These are phyloP conservation scores for Conistra vaccinii DNA, from an alignment of 2,888 invertebrate species.

Conservation along the genomic window DNA sequence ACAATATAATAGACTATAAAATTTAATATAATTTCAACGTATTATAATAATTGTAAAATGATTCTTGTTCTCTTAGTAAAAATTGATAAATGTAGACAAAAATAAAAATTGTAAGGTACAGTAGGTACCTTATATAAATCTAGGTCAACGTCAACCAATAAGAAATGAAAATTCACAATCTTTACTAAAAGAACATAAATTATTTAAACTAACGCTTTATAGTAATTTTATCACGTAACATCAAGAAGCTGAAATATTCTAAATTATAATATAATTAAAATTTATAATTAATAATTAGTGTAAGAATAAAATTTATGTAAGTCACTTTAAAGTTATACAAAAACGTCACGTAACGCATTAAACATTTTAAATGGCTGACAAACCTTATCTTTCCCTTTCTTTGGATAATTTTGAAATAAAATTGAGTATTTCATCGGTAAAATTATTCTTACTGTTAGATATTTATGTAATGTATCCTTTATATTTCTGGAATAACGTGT, in stretches of 20 bases:
- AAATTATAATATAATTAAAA: slow-evolving; percentile 82
- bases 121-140: not conserved
- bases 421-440: slow-evolving; percentile 6
- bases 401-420: slow-evolving; percentile 48
- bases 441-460: slow-evolving; percentile 30
- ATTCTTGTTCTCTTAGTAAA: slow-evolving; percentile 56
- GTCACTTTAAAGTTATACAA: slow-evolving; percentile 60
- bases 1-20: slow-evolving; percentile 57
- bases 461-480: slow-evolving; percentile 25
- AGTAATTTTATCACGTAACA: slow-evolving; percentile 80
- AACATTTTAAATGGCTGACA: slow-evolving; percentile 51
- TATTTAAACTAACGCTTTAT: slow-evolving; percentile 83
- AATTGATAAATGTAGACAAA: no score
- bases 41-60: slow-evolving; percentile 49
- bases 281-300: slow-evolving; percentile 64
- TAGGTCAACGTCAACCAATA: not conserved
- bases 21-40: slow-evolving; percentile 56
- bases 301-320: slow-evolving; percentile 64
- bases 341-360: slow-evolving; percentile 55
- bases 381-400: slow-evolving; percentile 38
- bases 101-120: not conserved
- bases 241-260: slow-evolving; percentile 84
- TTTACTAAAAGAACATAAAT: slow-evolving; percentile 56
- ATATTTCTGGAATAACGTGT: slow-evolving; percentile 36
- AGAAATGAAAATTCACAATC: slow-evolving; percentile 4